phyloP scores from a whole-genome alignment of 2,113 vertebrate species.

The Mola mola region DNA sequence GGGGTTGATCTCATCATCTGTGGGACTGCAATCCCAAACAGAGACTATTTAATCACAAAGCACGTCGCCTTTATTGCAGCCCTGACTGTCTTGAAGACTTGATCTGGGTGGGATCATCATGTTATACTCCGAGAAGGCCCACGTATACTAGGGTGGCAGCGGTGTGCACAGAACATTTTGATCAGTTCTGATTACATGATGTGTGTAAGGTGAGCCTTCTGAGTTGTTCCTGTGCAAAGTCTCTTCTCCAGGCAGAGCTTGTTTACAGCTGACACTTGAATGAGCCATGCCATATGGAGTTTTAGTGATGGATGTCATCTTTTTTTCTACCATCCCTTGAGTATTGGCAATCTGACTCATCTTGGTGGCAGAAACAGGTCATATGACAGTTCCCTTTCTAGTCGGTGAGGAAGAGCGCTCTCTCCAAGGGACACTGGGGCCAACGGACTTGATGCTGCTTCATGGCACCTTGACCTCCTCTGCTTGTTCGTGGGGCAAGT shows the following conservation, averaged over 20 bases:
- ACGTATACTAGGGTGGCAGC: constrained; percentile 50
- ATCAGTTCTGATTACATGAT: no score
- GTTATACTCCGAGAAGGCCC: constrained; percentile 57
- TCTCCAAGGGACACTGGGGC: constrained; percentile 69
- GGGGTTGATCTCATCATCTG: constrained; percentile 85
- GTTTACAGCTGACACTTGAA: no score
- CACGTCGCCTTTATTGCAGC: constrained; percentile 36
- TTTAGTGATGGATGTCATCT: constrained; percentile 32
- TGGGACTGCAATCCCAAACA: constrained; percentile 78
- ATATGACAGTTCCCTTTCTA: constrained; percentile 79
- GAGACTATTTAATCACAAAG: constrained; percentile 72
- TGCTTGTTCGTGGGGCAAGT: constrained; percentile 35
- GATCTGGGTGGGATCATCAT: constrained; percentile 54
- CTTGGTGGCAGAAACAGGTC: constrained; percentile 77
- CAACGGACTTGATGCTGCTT: constrained; percentile 49
- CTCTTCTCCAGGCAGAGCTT: no score
- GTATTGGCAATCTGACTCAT: constrained; percentile 71
- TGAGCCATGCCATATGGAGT: constrained; percentile 40
- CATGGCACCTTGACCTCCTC: constrained; percentile 71
- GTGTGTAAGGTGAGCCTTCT: no score
- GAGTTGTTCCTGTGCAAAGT: no score
- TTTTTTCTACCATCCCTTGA: constrained; percentile 72
- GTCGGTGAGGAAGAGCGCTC: constrained; percentile 62
- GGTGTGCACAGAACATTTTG: constrained; percentile 57
- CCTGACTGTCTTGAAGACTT: constrained; percentile 61